Conservation (phyloP, 2,888 invertebrate genomes). For the Andrena fulva region DNA sequence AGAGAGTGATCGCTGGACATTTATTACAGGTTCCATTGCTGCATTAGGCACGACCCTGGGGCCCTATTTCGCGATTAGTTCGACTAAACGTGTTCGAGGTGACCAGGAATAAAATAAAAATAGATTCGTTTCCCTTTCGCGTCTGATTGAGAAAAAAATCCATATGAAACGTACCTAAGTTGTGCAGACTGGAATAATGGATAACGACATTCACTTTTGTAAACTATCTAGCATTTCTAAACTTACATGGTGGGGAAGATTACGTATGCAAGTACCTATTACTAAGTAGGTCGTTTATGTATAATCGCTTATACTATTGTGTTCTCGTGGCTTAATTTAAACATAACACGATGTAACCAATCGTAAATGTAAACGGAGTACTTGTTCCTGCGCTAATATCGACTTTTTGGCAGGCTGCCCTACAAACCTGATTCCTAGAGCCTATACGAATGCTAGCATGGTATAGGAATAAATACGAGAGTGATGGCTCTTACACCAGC, state of each 20-base stretch:
- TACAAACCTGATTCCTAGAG: conserved; percentile 44
- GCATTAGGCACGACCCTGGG: conserved; percentile 55
- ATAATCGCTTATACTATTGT: conserved; percentile 55
- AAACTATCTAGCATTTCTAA: conserved; percentile 58
- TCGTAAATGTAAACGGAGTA: conserved; percentile 2
- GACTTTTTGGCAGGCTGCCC: conserved; percentile 5
- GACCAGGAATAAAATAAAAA: background rate
- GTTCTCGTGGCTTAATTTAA: conserved; percentile 73
- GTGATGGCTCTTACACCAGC: conserved; percentile 38
- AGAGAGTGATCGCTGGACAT: conserved; percentile 53
- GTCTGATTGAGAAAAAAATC: background rate
- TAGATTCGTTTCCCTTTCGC: conserved; percentile 20
- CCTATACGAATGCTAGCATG: conserved; percentile 40
- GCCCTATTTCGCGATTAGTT: background rate
- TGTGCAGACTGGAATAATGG: conserved; percentile 64
- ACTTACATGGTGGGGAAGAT: conserved; percentile 60
- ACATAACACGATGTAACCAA: conserved; percentile 63
- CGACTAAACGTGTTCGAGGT: background rate
- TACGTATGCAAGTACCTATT: conserved; percentile 66
- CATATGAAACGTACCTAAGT: conserved; percentile 38
- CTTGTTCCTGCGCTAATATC: too few species aligned
- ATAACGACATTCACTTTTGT: conserved; percentile 51
- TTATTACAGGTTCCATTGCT: conserved; percentile 59
- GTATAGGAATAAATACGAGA: conserved; percentile 5
- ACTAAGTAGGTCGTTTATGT: conserved; percentile 50